Evolutionary conservation across 2,888 invertebrate species (phyloP).

Genomic region (Koerneria pararmatus): DNA sequence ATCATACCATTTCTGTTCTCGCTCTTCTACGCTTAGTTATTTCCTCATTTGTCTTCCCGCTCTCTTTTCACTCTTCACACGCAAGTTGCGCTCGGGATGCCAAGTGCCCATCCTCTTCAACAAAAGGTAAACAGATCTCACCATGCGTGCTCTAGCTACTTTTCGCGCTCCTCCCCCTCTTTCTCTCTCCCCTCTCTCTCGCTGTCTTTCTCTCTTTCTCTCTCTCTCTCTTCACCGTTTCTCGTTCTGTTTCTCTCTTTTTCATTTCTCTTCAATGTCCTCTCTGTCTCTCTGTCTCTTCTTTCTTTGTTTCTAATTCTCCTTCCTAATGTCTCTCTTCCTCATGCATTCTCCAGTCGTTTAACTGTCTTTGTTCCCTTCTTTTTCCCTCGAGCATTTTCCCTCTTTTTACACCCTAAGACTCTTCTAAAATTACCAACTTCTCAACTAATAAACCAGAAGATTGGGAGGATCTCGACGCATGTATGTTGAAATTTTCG

Average conservation of each 20-base stretch:
- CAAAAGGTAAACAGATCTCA: no score
- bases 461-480: no score
- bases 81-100: no score
- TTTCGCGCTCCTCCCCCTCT: background rate
- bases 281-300: background rate
- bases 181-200: constrained; percentile 8
- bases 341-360: background rate
- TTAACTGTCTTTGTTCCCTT: background rate
- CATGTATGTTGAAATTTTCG: no score
- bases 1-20: background rate
- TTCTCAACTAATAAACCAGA: no score
- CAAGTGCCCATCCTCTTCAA: no score
- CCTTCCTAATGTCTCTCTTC: background rate
- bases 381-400: background rate
- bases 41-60: background rate
- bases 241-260: constrained; percentile 4
- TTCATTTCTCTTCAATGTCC: background rate
- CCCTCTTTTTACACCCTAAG: no score
- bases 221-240: constrained; percentile 1
- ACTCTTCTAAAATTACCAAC: no score
- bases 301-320: background rate
- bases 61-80: no score
- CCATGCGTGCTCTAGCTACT: no score
- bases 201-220: constrained; percentile 4
- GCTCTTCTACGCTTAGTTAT: background rate